Evolutionary conservation across 2,797 vertebrate species (phyloP).

Genomic region (Sebastes oblongus): DNA sequence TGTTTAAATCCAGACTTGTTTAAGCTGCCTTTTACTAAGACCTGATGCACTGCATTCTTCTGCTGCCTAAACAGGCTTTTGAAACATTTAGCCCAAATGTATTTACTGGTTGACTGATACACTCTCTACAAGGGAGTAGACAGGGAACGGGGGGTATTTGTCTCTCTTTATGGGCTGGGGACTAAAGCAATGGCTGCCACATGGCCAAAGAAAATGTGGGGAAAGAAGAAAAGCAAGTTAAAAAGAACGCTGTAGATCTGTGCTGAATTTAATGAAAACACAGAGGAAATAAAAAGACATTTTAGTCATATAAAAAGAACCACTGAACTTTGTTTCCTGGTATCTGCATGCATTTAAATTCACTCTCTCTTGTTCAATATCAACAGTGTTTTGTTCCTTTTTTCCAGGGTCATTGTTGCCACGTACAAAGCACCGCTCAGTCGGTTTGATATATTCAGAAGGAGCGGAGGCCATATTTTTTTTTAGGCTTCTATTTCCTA

Average conservation of each 20-base stretch:
- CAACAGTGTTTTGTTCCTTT: slow-evolving; percentile 18
- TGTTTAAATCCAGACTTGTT: slow-evolving; percentile 70
- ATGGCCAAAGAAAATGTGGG: slow-evolving; percentile 43
- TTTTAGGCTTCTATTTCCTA: slow-evolving; percentile 19
- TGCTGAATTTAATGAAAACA: slow-evolving; percentile 35
- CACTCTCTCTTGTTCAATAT: background rate
- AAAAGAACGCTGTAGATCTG: slow-evolving; percentile 1
- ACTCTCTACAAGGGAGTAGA: slow-evolving; percentile 64
- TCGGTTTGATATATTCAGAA: slow-evolving; percentile 41
- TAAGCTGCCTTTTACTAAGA: slow-evolving; percentile 71
- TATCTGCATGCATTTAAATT: slow-evolving; percentile 24
- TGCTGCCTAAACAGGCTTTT: slow-evolving; percentile 74
- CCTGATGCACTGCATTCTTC: slow-evolving; percentile 75
- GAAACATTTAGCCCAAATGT: slow-evolving; percentile 79
- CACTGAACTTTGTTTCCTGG: slow-evolving; percentile 12
- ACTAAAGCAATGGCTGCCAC: slow-evolving; percentile 52
- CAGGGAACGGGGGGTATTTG: slow-evolving; percentile 52
- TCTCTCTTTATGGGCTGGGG: slow-evolving; percentile 68
- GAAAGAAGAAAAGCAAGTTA: background rate
- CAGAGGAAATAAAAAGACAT: slow-evolving; percentile 18
- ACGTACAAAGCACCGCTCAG: background rate
- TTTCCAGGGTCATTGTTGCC: slow-evolving; percentile 22
- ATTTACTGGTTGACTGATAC: slow-evolving; percentile 77
- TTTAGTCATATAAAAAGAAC: background rate
- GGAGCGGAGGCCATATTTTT: slow-evolving; percentile 8